Percentiles rank a stretch among this genome's conserved stretches.
These are phyloP conservation scores for Atherinosoma microstoma DNA, from an alignment of 2,797 vertebrate genomes.

Conservation along the genomic window DNA sequence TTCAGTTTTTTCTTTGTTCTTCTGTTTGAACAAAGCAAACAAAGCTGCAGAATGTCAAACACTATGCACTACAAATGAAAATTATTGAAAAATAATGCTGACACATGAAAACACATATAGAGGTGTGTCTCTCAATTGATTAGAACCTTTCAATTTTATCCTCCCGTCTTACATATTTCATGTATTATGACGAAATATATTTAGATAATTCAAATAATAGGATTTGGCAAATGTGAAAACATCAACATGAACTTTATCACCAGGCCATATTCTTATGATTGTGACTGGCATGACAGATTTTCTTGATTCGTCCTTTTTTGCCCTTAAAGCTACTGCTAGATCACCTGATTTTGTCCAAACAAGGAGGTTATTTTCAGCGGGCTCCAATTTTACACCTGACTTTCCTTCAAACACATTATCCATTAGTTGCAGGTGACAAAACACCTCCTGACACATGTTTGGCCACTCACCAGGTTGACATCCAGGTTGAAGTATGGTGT, in stretches of 20 bases:
- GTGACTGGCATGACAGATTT: slow-evolving; percentile 7
- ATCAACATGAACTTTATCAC: not conserved
- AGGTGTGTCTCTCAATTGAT: not conserved
- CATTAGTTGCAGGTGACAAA: slow-evolving; percentile 47
- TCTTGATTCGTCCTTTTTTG: not conserved
- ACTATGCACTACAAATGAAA: not conserved
- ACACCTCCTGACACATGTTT: slow-evolving; percentile 57
- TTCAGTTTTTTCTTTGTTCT: slow-evolving; percentile 17
- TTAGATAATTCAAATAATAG: not conserved
- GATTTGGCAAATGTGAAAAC: too few relatives aligned
- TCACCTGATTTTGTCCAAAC: not conserved
- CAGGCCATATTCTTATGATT: not conserved
- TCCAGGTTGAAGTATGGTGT: slow-evolving; percentile 35
- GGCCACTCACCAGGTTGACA: slow-evolving; percentile 44
- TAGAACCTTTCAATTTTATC: not conserved
- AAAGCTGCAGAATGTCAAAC: slow-evolving; percentile 3
- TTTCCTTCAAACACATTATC: slow-evolving; percentile 33
- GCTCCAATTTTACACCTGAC: slow-evolving; percentile 32
- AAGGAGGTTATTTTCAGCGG: slow-evolving; percentile 43
- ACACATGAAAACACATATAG: not conserved
- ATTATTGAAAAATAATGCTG: not conserved
- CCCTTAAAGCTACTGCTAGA: not conserved
- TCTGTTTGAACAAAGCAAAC: slow-evolving; percentile 23
- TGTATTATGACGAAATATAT: not conserved
- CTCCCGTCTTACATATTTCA: not conserved